Evolutionary conservation across 2,797 vertebrate genomes (phyloP), one percentile per base, ranked within the genome.

Genomic region (Pangasius djambal): DNA sequence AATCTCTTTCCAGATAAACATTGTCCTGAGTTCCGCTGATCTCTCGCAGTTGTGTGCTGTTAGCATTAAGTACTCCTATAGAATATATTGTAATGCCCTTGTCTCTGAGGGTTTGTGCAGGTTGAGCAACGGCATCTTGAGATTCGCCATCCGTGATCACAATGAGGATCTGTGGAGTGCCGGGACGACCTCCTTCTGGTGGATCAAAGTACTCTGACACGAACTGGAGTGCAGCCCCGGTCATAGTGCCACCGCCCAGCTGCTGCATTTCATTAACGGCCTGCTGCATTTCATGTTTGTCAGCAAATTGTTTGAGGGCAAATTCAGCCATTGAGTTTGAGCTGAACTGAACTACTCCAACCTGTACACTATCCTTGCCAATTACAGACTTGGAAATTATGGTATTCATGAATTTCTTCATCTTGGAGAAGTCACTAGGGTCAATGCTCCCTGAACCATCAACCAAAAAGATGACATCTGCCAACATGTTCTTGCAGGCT

Each of bases 331-430:
- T n/a, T 8, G 93, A 92, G 0, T 15, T 0, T 0, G 89, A 55
- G 78, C 97, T 96, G 91, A 96, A 98, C 89, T 94, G 97, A 90
- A 98, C 93, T 16, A 98, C 93, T 1, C 97, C 97, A 20, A 98
- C 86, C 6, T 94, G 96, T 48, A 98, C 94, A 25, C 93, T 91
- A 13, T 95, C 89, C 48, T 91, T 55, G 0, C 96, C 96, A 1
- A 98, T 92, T 0, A 92, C 55, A 0, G 96, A 94, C 87, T 92
- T 95, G 12, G 88, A 90, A 44, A 97, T 93, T 8, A 97, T 89
- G 1, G 93, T 91, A 28, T 94, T 93, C 86, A 96, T 93, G 84
- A 97, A 97, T 9, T 91, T 88, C 87, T 97, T 97, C 94, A 96
- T 96, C 88, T 93, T 96, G 3, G 55, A 0, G 87, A 95, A 97